phyloP scores from a whole-genome alignment of 2,113 vertebrate genomes.

The Octodon degus region DNA sequence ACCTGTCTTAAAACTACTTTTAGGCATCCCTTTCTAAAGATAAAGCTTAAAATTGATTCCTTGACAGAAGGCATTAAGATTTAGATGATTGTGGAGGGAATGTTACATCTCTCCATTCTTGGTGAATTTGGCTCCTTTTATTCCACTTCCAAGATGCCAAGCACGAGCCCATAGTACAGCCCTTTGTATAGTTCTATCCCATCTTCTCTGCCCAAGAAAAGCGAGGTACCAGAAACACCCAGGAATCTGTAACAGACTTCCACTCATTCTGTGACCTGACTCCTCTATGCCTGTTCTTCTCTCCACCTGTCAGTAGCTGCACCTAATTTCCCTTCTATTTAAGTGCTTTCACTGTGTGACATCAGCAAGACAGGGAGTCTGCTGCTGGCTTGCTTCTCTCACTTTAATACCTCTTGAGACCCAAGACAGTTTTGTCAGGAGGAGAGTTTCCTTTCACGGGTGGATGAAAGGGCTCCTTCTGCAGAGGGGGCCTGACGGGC shows the following conservation, averaged over 20 bases:
- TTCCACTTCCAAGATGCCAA: not conserved
- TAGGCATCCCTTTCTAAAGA: slow-evolving; percentile 24
- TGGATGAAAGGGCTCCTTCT: not conserved
- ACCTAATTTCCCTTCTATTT: not conserved
- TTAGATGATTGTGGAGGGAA: not conserved
- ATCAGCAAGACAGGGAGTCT: not conserved
- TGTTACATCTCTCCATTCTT: not conserved
- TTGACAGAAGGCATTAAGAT: not conserved
- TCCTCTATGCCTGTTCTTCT: not conserved
- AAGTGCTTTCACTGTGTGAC: not conserved
- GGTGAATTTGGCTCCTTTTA: not conserved
- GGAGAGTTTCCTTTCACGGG: not conserved
- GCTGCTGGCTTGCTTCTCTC: not conserved
- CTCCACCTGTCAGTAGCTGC: not conserved
- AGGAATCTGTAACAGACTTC: not conserved
- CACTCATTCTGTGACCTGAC: not conserved
- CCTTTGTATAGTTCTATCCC: not conserved
- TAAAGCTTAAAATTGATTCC: slow-evolving; percentile 16
- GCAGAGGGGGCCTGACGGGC: not conserved
- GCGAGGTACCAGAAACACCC: not conserved
- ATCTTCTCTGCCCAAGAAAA: not conserved
- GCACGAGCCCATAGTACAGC: not conserved
- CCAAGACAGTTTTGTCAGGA: not conserved
- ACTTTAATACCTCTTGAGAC: not conserved
- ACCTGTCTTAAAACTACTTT: slow-evolving; percentile 35